These are phyloP conservation scores for Orchestes rusci DNA, from an alignment of 2,888 invertebrate genomes.

Conservation along the genomic window DNA sequence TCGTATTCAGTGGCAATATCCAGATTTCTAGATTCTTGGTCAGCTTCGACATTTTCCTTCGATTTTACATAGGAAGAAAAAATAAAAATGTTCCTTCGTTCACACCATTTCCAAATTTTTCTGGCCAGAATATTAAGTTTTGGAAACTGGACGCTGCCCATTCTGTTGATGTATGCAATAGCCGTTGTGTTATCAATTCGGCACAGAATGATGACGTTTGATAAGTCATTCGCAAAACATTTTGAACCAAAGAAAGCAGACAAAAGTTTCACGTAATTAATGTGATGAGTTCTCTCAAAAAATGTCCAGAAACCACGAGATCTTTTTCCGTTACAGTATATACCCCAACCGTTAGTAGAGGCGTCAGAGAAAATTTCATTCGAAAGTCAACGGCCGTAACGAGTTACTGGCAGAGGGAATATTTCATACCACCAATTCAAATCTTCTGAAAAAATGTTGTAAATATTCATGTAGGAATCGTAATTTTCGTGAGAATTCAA, in stretches of 20 bases:
- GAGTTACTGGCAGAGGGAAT: too few relatives aligned
- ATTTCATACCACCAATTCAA: not conserved
- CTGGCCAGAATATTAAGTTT: slow-evolving; percentile 17
- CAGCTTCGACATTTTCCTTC: slow-evolving; percentile 14
- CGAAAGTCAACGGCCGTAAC: slow-evolving; percentile 9
- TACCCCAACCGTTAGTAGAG: slow-evolving; percentile 27
- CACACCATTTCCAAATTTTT: slow-evolving; percentile 17
- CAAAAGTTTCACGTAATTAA: not conserved
- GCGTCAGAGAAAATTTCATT: slow-evolving; percentile 26
- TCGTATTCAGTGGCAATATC: slow-evolving; percentile 9
- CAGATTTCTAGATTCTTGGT: slow-evolving; percentile 8
- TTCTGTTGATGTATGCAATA: slow-evolving; percentile 24
- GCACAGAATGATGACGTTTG: slow-evolving; percentile 9
- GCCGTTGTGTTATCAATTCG: slow-evolving; percentile 20
- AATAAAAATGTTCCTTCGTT: slow-evolving; percentile 12
- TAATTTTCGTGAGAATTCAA: not conserved
- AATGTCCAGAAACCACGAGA: slow-evolving; percentile 23
- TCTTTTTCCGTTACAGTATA: slow-evolving; percentile 15
- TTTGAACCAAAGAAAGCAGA: slow-evolving; percentile 24
- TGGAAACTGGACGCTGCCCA: slow-evolving; percentile 23
- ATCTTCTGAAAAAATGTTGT: not conserved
- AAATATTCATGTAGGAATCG: not conserved
- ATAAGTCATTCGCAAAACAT: slow-evolving; percentile 21
- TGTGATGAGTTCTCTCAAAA: slow-evolving; percentile 9
- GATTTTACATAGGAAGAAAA: slow-evolving; percentile 15